Conservation (phyloP, 2,888 invertebrate species). For the Hydraecia micacea region DNA sequence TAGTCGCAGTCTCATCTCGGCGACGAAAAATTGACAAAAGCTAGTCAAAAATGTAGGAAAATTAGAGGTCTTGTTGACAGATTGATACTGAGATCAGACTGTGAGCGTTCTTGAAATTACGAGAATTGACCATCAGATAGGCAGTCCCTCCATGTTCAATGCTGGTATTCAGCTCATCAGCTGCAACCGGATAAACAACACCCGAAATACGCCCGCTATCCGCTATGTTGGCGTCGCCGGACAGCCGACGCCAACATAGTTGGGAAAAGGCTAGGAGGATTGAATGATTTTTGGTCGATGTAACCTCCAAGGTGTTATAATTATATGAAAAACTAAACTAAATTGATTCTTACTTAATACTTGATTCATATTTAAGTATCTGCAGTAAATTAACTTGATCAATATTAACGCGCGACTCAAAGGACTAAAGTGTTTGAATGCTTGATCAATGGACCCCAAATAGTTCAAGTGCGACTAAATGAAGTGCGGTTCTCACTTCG, state of each 20-base stretch:
- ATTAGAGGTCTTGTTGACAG: too few relatives aligned
- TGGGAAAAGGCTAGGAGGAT: too few relatives aligned
- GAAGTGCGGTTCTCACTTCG: neutral
- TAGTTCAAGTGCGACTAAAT: conserved; percentile 19
- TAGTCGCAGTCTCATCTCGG: too few relatives aligned
- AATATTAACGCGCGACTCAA: conserved; percentile 54
- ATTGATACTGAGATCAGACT: too few relatives aligned
- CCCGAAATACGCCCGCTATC: too few relatives aligned
- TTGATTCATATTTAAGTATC: conserved; percentile 47
- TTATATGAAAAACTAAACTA: neutral
- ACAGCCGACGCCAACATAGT: neutral
- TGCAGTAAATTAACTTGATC: conserved; percentile 44
- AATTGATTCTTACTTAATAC: conserved; percentile 2
- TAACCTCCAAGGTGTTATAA: neutral
- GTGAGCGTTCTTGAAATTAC: too few relatives aligned
- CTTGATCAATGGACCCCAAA: conserved; percentile 43
- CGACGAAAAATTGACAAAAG: too few relatives aligned
- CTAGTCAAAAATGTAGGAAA: too few relatives aligned
- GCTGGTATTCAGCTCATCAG: neutral
- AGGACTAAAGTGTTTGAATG: conserved; percentile 56
- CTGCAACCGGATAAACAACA: neutral
- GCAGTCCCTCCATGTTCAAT: neutral
- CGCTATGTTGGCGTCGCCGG: too few relatives aligned
- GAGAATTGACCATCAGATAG: neutral
- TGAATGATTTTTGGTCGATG: neutral